Percentiles rank a stretch among this genome's conserved stretches.
Evolutionary conservation across 2,888 invertebrate species (phyloP).

Genomic region (Leptinotarsa rubiginosa): DNA sequence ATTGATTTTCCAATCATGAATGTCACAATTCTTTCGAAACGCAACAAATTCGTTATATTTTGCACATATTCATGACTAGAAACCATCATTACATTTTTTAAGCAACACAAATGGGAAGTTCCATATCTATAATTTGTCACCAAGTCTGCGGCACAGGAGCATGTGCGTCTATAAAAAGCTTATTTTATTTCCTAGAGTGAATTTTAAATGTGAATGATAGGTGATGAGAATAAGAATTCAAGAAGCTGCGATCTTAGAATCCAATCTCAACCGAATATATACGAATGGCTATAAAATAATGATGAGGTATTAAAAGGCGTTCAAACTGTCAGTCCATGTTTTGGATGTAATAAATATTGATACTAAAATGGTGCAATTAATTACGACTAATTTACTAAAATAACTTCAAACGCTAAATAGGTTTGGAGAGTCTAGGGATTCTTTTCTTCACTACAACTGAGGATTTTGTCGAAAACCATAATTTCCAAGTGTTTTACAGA

Average conservation of each 20-base stretch:
- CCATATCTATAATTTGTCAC: neutral
- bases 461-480: too few species aligned
- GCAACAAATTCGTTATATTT: too few species aligned
- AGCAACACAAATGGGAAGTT: neutral
- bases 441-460: neutral
- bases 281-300: conserved; percentile 26
- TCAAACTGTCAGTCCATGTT: conserved; percentile 31
- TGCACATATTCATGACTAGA: too few species aligned
- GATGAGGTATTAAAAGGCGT: conserved; percentile 27
- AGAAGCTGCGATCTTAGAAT: conserved; percentile 1
- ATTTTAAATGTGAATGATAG: conserved; percentile 5
- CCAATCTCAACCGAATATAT: conserved; percentile 3
- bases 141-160: neutral
- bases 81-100: too few species aligned
- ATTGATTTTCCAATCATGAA: neutral
- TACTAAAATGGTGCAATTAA: neutral
- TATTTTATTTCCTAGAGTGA: neutral
- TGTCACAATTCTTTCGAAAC: too few species aligned
- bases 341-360: conserved; percentile 32
- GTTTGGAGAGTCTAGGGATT: neutral
- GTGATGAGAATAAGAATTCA: conserved; percentile 1
- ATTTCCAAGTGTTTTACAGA: too few species aligned
- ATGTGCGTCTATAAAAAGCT: conserved; percentile 5
- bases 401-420: neutral
- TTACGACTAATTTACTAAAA: neutral